These are phyloP conservation scores for Pelosia muscerda DNA, from an alignment of 2,888 invertebrate species.

Conservation along the genomic window DNA sequence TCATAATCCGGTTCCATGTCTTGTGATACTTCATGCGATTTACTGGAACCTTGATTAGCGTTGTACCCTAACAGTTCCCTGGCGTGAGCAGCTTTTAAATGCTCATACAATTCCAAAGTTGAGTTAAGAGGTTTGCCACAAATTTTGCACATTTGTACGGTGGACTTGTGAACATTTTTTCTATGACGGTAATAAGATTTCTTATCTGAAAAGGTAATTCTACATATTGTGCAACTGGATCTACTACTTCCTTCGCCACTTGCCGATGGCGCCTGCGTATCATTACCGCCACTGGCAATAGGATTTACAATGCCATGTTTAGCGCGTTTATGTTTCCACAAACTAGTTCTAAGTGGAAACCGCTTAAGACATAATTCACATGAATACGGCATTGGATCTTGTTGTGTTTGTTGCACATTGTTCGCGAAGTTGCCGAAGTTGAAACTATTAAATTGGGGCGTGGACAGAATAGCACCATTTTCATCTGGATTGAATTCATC, in stretches of 20 bases:
- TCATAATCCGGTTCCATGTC: slow-evolving; percentile 76
- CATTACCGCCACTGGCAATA: slow-evolving; percentile 58
- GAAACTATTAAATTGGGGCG: slow-evolving; percentile 84
- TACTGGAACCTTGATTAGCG: slow-evolving; percentile 76
- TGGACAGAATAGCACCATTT: slow-evolving; percentile 76
- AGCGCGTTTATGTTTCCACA: slow-evolving; percentile 84
- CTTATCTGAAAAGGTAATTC: slow-evolving; percentile 87
- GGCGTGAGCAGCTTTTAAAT: slow-evolving; percentile 88
- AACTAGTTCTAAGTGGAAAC: slow-evolving; percentile 79
- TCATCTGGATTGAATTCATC: slow-evolving; percentile 81
- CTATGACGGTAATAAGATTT: slow-evolving; percentile 88
- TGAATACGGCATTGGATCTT: slow-evolving; percentile 71
- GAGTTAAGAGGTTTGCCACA: slow-evolving; percentile 89
- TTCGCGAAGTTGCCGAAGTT: slow-evolving; percentile 75
- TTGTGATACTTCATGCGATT: slow-evolving; percentile 67
- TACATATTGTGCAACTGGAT: slow-evolving; percentile 88
- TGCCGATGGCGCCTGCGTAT: slow-evolving; percentile 52
- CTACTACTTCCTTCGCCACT: slow-evolving; percentile 67
- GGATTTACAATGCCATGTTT: slow-evolving; percentile 81
- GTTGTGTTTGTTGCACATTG: slow-evolving; percentile 60
- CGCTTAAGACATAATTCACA: slow-evolving; percentile 82
- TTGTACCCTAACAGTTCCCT: slow-evolving; percentile 82
- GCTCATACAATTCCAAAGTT: slow-evolving; percentile 88
- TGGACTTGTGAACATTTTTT: slow-evolving; percentile 84
- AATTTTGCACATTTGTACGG: slow-evolving; percentile 87